Evolutionary conservation across 2,888 invertebrate genomes (phyloP), one percentile per base, ranked within the genome.

Genomic region (Lysandra coridon): DNA sequence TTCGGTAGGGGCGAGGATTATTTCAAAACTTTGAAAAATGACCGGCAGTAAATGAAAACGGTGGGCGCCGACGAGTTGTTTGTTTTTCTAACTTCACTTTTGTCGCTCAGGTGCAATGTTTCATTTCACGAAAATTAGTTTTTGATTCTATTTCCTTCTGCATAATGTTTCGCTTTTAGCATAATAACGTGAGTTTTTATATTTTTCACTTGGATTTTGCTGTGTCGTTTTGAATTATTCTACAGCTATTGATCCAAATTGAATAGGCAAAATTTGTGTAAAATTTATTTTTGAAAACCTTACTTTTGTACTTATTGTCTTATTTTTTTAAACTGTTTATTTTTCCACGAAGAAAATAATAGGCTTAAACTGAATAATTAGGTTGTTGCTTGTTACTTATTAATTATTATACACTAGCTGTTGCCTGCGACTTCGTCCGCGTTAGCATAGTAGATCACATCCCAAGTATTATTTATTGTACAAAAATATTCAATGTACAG

Each of bases 1-100:
- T 92, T 90, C 85, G 84, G 78, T 82, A 84, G 84, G 86, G 81
- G 87, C 83, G 83, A 86, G 84, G 85, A 86, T 87, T 90, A 90
- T 91, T 89, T 87, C 84, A 86, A 90, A 93, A 92, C 86, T 91
- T 92, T 91, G 91, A 93, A 89, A 91, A 90, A 92, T 90, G 92
- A 89, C 88, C 88, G 82, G 88, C 85, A 87, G 90, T 92, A 91
- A 92, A 92, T 91, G 90, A 88, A 86, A 87, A 89, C 90, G 88
- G 90, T 90, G 88, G 89, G 88, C 87, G 88, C 86, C 86, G 87
- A 88, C 89, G 87, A 88, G 87, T 89, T 90, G 89, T 88, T 91
- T 90, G 89, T 91, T 91, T 88, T 88, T 87, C 86, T 86, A 89
- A 90, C 87, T 91, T 90, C 86, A 87, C 85, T 90, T 91, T 90